Evolutionary conservation across 2,888 invertebrate genomes (phyloP).

Genomic region (Apantesis nais): DNA sequence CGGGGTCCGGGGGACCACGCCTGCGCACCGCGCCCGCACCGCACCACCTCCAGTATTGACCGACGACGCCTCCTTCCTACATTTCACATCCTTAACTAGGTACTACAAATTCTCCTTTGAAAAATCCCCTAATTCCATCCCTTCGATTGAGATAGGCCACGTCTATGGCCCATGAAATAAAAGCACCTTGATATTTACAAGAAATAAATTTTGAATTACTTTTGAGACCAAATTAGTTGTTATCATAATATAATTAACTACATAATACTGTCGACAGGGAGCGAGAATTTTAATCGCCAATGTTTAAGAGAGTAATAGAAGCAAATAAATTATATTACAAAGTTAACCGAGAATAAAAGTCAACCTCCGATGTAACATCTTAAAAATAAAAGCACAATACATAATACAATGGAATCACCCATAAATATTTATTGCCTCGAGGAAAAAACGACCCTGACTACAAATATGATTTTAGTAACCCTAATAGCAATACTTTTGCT

Average conservation of each 20-base stretch:
- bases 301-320: constrained; percentile 22
- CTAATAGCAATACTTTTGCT: constrained; percentile 5
- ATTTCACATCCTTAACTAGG: constrained; percentile 84
- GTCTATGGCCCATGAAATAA: constrained; percentile 60
- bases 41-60: constrained; percentile 85
- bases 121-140: constrained; percentile 79
- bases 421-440: constrained; percentile 20
- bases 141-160: constrained; percentile 77
- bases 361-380: constrained; percentile 11
- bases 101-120: constrained; percentile 81
- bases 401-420: constrained; percentile 13
- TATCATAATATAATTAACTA: constrained; percentile 15
- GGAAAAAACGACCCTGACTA: constrained; percentile 8
- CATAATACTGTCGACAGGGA: constrained; percentile 12
- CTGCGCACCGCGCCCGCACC: constrained; percentile 77
- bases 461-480: constrained; percentile 16
- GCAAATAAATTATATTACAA: constrained; percentile 20
- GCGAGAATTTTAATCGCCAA: constrained; percentile 24
- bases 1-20: constrained; percentile 72
- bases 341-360: constrained; percentile 21
- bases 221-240: constrained; percentile 19
- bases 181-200: constrained; percentile 53
- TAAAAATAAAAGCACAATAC: constrained; percentile 19
- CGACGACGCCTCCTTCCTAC: constrained; percentile 84
- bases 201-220: constrained; percentile 37